Base-by-base conservation (phyloP, 2,888 invertebrate genomes). In the Catocala fraxini region DNA sequence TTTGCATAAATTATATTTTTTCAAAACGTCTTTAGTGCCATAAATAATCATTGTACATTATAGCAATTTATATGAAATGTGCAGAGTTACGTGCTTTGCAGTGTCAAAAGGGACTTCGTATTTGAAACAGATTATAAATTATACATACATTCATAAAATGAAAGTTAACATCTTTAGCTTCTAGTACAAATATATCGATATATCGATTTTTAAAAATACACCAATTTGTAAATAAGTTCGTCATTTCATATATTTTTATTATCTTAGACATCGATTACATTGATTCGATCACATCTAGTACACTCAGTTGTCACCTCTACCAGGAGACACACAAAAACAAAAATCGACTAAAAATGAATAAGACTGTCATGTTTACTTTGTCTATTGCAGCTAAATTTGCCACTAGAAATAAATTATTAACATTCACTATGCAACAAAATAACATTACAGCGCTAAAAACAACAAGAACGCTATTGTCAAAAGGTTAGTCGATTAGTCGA, bases 151-250 rank as follows among this genome's bases (percentile, higher is more conserved):
- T 10, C 34, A 39, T 13, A 7, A 15, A 11, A 15, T 9, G 3
- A 15, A 11, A 15, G 7, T 47, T 25, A 25, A 13, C 51, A 46
- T 41, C 41, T 43, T 42, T 11, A 35, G 33, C 45, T 34, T 10
- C 48, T n/a, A 48, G 34, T 34, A 53, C 39, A 42, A 41, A 11
- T 57, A 15, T 46, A 41, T 33, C 39, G 0, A 15, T 42, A 25
- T 47, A 53, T 48, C 51, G 39, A 52, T 34, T 48, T 33, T 52
- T 33, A 46, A 59, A 13, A 59, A 59, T 48, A 59, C 59, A 59
- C 53, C 34, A 42, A 53, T 48, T 53, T 15, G 54, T 47, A 45
- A 33, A n/a, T 39, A 56, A 43, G 7, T 7, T 55, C 51, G n/a
- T 15, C 41, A 35, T 6, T 46, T 39, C 25, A 48, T 39, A n/a